A percentile compares a stretch with the other conserved stretches of the same genome.
Conservation (phyloP, 2,888 invertebrate species). For the Cabera pusaria region DNA sequence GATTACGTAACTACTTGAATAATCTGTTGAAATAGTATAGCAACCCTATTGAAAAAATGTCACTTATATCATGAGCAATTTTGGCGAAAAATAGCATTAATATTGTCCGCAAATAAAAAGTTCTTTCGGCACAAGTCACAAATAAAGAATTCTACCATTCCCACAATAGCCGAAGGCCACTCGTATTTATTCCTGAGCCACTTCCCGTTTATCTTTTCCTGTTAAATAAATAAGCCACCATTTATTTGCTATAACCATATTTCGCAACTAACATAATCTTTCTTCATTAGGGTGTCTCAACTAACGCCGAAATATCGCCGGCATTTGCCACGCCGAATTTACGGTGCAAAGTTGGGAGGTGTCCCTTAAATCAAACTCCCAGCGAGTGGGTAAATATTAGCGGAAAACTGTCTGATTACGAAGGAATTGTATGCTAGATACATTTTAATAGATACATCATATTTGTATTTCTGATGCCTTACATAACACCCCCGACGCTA, state of each 20-base stretch:
- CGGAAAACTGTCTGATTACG: too few relatives aligned
- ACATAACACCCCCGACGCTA: too few relatives aligned
- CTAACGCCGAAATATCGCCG: slow-evolving; percentile 24
- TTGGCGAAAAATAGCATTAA: too few relatives aligned
- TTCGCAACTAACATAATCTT: slow-evolving; percentile 26
- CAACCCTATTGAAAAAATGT: too few relatives aligned
- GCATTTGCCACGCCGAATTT: slow-evolving; percentile 23
- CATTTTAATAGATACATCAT: too few relatives aligned
- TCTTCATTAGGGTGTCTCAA: slow-evolving; percentile 26
- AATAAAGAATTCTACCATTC: slow-evolving; percentile 20
- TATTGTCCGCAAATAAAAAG: too few relatives aligned
- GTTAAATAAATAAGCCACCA: slow-evolving; percentile 19
- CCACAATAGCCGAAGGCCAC: slow-evolving; percentile 17
- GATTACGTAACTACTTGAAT: too few relatives aligned
- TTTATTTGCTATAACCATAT: slow-evolving; percentile 24
- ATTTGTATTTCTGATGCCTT: too few relatives aligned
- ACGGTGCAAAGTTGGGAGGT: slow-evolving; percentile 19
- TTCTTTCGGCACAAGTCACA: slow-evolving; percentile 14
- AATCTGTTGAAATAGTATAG: too few relatives aligned
- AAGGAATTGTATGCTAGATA: too few relatives aligned
- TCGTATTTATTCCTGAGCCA: slow-evolving; percentile 21
- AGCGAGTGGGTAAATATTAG: slow-evolving; percentile 5
- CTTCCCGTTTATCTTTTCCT: slow-evolving; percentile 17
- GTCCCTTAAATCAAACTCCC: slow-evolving; percentile 22
- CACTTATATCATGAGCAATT: too few relatives aligned